phyloP scores from a whole-genome alignment of 2,888 invertebrate genomes.

The Adelognathus sp. region DNA sequence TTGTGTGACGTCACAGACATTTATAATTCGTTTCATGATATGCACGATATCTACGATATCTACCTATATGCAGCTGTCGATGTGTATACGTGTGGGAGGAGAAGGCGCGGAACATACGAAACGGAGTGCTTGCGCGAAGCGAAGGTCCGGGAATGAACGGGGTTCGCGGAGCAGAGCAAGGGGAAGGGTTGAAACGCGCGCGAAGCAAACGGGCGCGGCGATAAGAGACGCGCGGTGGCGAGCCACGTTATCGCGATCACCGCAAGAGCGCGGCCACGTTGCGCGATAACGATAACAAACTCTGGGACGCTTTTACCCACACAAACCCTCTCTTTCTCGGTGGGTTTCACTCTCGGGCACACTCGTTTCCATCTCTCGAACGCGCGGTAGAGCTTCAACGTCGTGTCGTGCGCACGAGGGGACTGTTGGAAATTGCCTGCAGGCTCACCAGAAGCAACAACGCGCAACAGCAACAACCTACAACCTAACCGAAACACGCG shows the following conservation, averaged over 20 bases:
- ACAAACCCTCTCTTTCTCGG: neutral
- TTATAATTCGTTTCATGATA: constrained; percentile 51
- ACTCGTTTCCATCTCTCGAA: constrained; percentile 17
- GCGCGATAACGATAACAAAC: constrained; percentile 77
- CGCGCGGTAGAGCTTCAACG: constrained; percentile 36
- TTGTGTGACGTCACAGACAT: constrained; percentile 52
- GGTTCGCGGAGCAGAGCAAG: constrained; percentile 55
- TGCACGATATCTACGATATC: constrained; percentile 45
- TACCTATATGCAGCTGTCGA: too few species aligned
- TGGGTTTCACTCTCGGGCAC: constrained; percentile 47
- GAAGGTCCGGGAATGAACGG: constrained; percentile 50
- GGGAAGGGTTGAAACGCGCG: constrained; percentile 70
- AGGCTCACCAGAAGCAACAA: constrained; percentile 53
- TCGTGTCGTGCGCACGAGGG: constrained; percentile 51
- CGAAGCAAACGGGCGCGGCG: constrained; percentile 70
- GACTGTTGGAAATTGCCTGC: constrained; percentile 53
- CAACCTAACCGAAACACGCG: constrained; percentile 45
- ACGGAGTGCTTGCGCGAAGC: constrained; percentile 40
- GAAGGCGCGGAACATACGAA: constrained; percentile 37
- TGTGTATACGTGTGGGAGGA: neutral
- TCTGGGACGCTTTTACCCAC: constrained; percentile 61
- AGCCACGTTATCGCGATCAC: constrained; percentile 75
- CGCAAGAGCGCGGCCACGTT: constrained; percentile 72
- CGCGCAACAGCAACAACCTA: constrained; percentile 44
- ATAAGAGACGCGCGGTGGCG: constrained; percentile 73